phyloP scores from a whole-genome alignment of 2,797 vertebrate species.

The Onychomys torridus region DNA sequence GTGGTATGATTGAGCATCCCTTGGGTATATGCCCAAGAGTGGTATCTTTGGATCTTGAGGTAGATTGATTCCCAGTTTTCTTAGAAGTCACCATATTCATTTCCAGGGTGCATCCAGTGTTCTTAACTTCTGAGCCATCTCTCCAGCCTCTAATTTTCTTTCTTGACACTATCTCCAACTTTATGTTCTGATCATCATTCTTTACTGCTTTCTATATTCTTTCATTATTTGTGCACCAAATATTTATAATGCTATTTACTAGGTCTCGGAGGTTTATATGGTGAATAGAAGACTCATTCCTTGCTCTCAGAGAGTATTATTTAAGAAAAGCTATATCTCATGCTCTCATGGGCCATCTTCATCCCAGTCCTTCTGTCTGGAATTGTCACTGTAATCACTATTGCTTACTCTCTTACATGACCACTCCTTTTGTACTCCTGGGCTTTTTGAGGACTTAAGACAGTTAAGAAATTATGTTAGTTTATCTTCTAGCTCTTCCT shows the following conservation, averaged over 20 bases:
- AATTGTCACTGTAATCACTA: neutral
- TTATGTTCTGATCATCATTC: neutral
- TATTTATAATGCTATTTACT: constrained; percentile 16
- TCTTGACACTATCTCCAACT: neutral
- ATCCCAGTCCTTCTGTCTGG: neutral
- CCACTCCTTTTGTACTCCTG: neutral
- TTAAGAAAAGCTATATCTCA: neutral
- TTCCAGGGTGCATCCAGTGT: too few species aligned
- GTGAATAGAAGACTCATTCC: neutral
- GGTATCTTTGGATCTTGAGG: too few species aligned
- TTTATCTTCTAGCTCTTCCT: neutral
- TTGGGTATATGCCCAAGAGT: too few species aligned
- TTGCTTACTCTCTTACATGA: neutral
- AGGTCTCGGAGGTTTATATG: neutral
- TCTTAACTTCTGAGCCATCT: neutral
- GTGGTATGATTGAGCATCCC: too few species aligned
- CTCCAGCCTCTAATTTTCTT: neutral
- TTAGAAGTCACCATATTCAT: too few species aligned
- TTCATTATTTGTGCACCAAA: neutral
- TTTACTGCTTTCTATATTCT: neutral
- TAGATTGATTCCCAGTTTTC: too few species aligned
- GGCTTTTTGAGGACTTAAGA: constrained; percentile 23
- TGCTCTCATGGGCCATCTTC: neutral
- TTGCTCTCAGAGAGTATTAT: neutral
- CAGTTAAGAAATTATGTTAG: neutral